Evolutionary conservation across 2,113 vertebrate genomes (phyloP).

Genomic region (Lophochroa leadbeateri): DNA sequence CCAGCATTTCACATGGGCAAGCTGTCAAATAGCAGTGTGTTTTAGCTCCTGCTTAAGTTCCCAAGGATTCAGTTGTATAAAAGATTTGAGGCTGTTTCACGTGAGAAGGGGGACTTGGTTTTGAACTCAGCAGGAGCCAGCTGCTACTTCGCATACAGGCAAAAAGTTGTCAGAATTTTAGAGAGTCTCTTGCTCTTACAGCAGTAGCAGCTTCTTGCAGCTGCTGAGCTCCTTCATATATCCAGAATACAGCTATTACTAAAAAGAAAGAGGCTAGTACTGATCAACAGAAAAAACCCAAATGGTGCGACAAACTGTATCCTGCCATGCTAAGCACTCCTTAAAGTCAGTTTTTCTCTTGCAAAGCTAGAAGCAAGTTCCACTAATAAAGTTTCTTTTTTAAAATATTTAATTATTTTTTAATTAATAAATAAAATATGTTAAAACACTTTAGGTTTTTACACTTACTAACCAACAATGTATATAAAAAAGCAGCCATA

Average conservation of each 20-base stretch:
- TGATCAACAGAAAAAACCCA: neutral
- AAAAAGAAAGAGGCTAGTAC: neutral
- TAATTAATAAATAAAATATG: neutral
- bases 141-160: neutral
- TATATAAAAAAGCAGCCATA: constrained; percentile 12
- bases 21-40: neutral
- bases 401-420: neutral
- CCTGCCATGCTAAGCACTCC: neutral
- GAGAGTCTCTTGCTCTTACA: neutral
- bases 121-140: neutral
- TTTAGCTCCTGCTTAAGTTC: neutral
- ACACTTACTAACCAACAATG: neutral
- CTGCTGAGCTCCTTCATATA: neutral
- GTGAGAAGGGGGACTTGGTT: neutral
- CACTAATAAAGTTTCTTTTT: neutral
- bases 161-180: neutral
- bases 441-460: neutral
- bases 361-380: neutral
- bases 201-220: neutral
- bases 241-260: neutral
- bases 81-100: neutral
- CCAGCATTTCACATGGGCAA: neutral
- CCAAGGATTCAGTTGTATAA: neutral
- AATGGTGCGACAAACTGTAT: neutral
- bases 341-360: neutral